Conservation (phyloP, 2,888 invertebrate species). For the Eucera pruinosa region DNA sequence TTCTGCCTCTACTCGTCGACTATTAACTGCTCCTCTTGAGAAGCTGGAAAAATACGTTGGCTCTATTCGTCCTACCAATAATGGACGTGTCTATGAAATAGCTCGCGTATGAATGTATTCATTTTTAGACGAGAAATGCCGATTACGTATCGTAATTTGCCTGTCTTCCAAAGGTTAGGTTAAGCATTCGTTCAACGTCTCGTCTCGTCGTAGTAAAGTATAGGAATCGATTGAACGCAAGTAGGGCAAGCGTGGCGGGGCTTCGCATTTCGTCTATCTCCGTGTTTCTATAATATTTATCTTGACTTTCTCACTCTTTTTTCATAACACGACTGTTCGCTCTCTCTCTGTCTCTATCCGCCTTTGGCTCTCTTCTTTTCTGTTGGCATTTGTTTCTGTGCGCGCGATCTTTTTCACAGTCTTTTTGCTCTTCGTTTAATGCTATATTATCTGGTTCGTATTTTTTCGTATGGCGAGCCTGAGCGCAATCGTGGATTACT, state of each 20-base stretch:
- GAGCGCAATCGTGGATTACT: constrained; percentile 6
- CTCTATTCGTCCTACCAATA: too few species aligned
- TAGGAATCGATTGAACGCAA: constrained; percentile 13
- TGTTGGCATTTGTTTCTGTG: constrained; percentile 39
- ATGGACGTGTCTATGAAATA: too few species aligned
- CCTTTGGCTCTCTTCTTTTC: constrained; percentile 12
- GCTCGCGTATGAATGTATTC: too few species aligned
- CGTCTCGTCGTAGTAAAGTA: too few species aligned
- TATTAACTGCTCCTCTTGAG: too few species aligned
- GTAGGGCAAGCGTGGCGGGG: constrained; percentile 67
- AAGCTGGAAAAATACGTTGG: too few species aligned
- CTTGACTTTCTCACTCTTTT: constrained; percentile 45
- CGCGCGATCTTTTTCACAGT: constrained; percentile 39
- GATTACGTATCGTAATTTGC: too few species aligned
- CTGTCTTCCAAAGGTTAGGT: too few species aligned
- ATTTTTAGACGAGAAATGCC: too few species aligned
- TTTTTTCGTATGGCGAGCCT: constrained; percentile 33
- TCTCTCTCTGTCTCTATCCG: constrained; percentile 35
- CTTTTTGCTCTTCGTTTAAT: constrained; percentile 48
- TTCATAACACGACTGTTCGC: constrained; percentile 49
- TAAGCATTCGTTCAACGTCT: too few species aligned
- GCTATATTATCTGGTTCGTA: constrained; percentile 55
- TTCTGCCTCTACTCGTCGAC: too few species aligned
- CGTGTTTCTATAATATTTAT: constrained; percentile 50
- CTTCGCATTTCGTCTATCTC: constrained; percentile 75